Conservation (phyloP, 2,888 invertebrate genomes). For the Gari tellinella region DNA sequence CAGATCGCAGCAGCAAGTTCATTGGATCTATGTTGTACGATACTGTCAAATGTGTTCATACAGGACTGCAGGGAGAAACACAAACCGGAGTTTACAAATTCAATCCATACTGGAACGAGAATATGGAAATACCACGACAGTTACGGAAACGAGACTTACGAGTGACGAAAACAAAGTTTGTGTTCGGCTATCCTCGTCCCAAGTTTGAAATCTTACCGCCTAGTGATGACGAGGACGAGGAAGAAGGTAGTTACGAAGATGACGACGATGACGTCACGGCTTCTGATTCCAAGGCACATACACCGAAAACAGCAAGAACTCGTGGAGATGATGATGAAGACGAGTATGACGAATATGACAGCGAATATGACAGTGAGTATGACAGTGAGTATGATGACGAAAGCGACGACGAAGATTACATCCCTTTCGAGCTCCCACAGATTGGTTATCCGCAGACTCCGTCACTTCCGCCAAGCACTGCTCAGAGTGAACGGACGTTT, state of each 20-base stretch:
- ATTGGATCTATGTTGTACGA: conserved; percentile 54
- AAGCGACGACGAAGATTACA: conserved; percentile 45
- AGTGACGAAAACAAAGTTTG: conserved; percentile 42
- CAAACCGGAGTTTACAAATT: conserved; percentile 57
- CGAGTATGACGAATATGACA: conserved; percentile 18
- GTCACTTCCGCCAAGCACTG: conserved; percentile 45
- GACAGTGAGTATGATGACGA: conserved; percentile 32
- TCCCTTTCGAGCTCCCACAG: conserved; percentile 48
- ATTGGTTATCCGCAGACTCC: conserved; percentile 53
- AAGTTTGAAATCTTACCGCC: conserved; percentile 45
- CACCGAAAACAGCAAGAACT: conserved; percentile 16
- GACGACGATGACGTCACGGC: conserved; percentile 6
- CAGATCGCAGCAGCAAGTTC: conserved; percentile 40
- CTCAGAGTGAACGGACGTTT: conserved; percentile 44
- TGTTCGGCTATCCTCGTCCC: conserved; percentile 52
- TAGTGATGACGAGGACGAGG: conserved; percentile 44
- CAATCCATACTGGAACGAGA: conserved; percentile 57
- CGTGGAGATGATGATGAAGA: conserved; percentile 6
- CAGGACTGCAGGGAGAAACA: conserved; percentile 46
- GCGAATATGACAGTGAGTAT: conserved; percentile 25
- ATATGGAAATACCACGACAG: conserved; percentile 47
- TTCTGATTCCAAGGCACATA: conserved; percentile 2
- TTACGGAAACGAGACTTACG: conserved; percentile 50
- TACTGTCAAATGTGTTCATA: conserved; percentile 38
- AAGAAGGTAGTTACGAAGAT: conserved; percentile 16